Evolutionary conservation across 2,113 vertebrate genomes (phyloP).

Genomic region (Perca flavescens): DNA sequence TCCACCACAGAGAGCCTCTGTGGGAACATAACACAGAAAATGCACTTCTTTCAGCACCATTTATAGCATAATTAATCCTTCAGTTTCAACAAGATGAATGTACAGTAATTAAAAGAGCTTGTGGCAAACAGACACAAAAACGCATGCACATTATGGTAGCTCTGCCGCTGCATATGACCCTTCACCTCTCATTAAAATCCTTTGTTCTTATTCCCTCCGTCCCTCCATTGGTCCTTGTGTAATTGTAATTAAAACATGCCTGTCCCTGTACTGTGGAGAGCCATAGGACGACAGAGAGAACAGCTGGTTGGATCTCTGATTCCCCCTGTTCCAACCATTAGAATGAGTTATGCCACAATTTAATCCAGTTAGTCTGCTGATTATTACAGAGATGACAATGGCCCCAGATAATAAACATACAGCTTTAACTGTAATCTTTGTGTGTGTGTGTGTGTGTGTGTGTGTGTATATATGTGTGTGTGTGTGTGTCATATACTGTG

Average conservation of each 20-base stretch:
- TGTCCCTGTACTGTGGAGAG: conserved; percentile 12
- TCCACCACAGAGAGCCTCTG: conserved; percentile 4
- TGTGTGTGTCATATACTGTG: not conserved
- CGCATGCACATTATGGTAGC: not conserved
- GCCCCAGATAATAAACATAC: conserved; percentile 42
- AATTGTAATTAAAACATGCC: conserved; percentile 63
- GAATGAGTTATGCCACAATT: conserved; percentile 60
- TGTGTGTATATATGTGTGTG: not conserved
- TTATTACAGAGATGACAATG: conserved; percentile 63
- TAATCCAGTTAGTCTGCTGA: conserved; percentile 64
- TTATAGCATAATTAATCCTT: conserved; percentile 20
- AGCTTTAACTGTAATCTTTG: conserved; percentile 44
- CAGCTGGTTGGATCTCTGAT: conserved; percentile 60
- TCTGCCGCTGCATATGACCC: conserved; percentile 26
- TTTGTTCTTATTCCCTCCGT: conserved; percentile 42
- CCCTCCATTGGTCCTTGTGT: conserved; percentile 24
- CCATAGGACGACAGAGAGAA: conserved; percentile 33
- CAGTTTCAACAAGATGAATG: conserved; percentile 4
- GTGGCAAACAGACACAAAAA: conserved; percentile 14
- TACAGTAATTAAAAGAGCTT: conserved; percentile 38
- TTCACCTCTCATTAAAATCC: conserved; percentile 39
- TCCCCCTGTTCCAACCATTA: conserved; percentile 40
- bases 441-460: not conserved
- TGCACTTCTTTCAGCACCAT: conserved; percentile 1
- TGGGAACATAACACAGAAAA: conserved; percentile 8